Conservation (phyloP, 2,888 invertebrate species). For the Axea sp. region DNA sequence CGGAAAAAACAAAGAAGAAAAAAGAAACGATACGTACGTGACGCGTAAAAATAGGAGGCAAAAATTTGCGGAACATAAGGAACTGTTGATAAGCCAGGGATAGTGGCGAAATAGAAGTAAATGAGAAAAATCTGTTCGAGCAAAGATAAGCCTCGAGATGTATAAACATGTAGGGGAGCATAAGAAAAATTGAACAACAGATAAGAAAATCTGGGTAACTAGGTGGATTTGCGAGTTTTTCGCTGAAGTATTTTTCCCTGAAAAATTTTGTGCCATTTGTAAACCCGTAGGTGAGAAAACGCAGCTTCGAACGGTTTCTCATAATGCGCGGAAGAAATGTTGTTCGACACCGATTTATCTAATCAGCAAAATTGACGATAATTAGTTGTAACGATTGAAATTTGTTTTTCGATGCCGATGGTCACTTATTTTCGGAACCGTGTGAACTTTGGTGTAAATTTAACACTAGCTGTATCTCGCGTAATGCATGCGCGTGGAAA, state of each 20-base stretch:
- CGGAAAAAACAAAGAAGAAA: background rate
- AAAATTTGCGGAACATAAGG: constrained; percentile 52
- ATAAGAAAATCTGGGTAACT: constrained; percentile 54
- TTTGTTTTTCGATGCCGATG: background rate
- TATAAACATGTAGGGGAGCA: constrained; percentile 50
- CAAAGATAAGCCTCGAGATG: constrained; percentile 44
- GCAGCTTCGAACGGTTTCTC: too few relatives aligned
- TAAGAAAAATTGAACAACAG: constrained; percentile 47
- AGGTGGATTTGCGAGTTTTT: constrained; percentile 47
- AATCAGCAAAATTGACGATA: constrained; percentile 21
- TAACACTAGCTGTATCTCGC: background rate
- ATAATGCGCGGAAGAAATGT: too few relatives aligned
- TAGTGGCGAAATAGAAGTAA: constrained; percentile 52
- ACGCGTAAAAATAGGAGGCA: constrained; percentile 15
- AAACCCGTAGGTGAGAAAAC: constrained; percentile 6
- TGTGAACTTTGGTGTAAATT: constrained; percentile 9
- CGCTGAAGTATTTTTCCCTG: constrained; percentile 1
- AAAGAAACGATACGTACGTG: background rate
- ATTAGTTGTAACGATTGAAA: constrained; percentile 27
- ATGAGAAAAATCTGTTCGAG: constrained; percentile 52
- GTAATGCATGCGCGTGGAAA: constrained; percentile 31
- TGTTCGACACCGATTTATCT: constrained; percentile 19
- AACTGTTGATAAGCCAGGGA: constrained; percentile 54
- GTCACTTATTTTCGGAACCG: background rate
- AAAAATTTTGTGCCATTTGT: constrained; percentile 31